Percentiles rank a stretch among this genome's conserved stretches.
Conservation (phyloP, 2,113 vertebrate species). For the Herpailurus yagouaroundi region DNA sequence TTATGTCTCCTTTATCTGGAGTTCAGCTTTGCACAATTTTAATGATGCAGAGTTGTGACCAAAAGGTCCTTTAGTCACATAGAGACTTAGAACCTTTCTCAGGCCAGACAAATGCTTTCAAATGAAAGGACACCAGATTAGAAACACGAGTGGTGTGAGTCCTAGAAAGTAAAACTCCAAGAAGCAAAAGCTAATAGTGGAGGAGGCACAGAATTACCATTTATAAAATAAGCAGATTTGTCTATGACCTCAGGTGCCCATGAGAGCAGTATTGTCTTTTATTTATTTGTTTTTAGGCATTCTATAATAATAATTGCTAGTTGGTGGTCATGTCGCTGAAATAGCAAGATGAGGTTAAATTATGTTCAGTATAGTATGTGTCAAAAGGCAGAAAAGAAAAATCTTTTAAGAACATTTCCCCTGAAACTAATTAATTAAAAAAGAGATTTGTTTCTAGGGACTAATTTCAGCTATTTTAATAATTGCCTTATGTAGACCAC, state of each 20-base stretch:
- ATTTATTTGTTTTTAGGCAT: background rate
- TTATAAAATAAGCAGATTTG: background rate
- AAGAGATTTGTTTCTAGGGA: background rate
- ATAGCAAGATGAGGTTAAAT: conserved; percentile 26
- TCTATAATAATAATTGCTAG: background rate
- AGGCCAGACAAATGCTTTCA: background rate
- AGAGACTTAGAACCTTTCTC: background rate
- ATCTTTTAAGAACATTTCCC: background rate
- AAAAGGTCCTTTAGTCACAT: background rate
- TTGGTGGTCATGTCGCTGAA: conserved; percentile 3
- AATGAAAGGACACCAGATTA: background rate
- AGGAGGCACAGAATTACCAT: background rate
- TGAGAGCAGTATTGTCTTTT: background rate
- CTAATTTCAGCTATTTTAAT: conserved; percentile 34
- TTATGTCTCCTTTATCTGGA: background rate
- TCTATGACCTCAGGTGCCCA: background rate
- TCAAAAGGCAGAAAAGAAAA: conserved; percentile 1
- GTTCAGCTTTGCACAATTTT: background rate
- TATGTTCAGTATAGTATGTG: background rate
- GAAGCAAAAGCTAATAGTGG: background rate
- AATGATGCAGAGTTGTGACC: background rate
- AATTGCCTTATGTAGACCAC: background rate
- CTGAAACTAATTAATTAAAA: conserved; percentile 29
- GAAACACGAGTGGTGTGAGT: background rate
- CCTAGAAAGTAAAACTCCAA: background rate